Conservation (phyloP, 2,888 invertebrate genomes). For the Microctonus hyperodae region DNA sequence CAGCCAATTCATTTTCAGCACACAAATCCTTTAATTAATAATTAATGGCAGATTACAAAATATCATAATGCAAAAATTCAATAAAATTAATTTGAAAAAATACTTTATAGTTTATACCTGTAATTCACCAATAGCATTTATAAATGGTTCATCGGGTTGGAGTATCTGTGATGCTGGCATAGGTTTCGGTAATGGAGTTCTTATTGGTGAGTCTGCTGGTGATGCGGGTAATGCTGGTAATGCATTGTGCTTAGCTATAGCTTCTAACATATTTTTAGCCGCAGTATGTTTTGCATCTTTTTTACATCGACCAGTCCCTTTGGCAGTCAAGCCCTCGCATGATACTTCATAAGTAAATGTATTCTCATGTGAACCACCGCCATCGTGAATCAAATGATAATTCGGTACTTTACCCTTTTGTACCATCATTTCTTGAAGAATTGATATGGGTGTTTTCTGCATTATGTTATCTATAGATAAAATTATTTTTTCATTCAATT, state of each 20-base stretch:
- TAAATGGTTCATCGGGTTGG: slow-evolving; percentile 48
- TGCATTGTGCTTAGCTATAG: slow-evolving; percentile 50
- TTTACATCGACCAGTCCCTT: slow-evolving; percentile 60
- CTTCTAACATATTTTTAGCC: slow-evolving; percentile 58
- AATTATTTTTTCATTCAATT: neutral
- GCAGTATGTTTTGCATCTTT: slow-evolving; percentile 63
- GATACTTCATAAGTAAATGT: slow-evolving; percentile 58
- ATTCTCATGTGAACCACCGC: slow-evolving; percentile 59
- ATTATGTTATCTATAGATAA: slow-evolving; percentile 13
- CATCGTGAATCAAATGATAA: slow-evolving; percentile 63
- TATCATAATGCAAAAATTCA: neutral
- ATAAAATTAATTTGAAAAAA: neutral
- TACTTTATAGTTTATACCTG: slow-evolving; percentile 43
- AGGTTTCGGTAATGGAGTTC: slow-evolving; percentile 44
- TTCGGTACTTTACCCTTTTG: slow-evolving; percentile 66
- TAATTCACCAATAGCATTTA: slow-evolving; percentile 57
- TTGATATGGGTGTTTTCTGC: slow-evolving; percentile 71
- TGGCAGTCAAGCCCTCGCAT: slow-evolving; percentile 52
- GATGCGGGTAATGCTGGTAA: slow-evolving; percentile 54
- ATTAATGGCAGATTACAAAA: slow-evolving; percentile 14
- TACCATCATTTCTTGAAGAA: slow-evolving; percentile 72
- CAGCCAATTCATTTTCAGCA: slow-evolving; percentile 63
- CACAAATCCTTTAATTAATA: slow-evolving; percentile 53
- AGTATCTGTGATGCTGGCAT: slow-evolving; percentile 41
- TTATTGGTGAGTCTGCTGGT: slow-evolving; percentile 48